These are phyloP conservation scores for Amphipoea oculea DNA, from an alignment of 2,888 invertebrate genomes.

Conservation along the genomic window DNA sequence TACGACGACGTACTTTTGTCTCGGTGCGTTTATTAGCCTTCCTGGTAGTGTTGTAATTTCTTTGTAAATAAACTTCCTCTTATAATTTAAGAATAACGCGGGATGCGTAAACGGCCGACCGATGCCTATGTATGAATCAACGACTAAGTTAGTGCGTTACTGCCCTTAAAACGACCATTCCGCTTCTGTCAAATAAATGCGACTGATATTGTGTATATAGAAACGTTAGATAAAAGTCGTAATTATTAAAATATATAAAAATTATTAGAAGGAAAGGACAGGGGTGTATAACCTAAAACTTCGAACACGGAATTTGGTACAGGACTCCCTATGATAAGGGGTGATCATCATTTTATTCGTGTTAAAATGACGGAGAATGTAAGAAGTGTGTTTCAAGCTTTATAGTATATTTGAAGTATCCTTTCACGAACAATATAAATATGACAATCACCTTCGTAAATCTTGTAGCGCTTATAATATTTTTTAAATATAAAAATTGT, in stretches of 20 bases:
- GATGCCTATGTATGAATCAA: neutral
- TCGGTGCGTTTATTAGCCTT: neutral
- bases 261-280: conserved; percentile 3
- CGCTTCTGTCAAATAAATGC: conserved; percentile 47
- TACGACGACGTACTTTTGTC: conserved; percentile 1
- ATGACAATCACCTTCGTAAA: conserved; percentile 60
- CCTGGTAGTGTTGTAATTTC: conserved; percentile 21
- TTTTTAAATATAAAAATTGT: conserved; percentile 50
- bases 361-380: neutral
- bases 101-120: neutral
- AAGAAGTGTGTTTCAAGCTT: conserved; percentile 27
- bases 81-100: conserved; percentile 23
- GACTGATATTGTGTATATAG: conserved; percentile 63
- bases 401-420: conserved; percentile 36
- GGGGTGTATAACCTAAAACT: neutral
- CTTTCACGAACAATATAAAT: conserved; percentile 37
- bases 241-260: conserved; percentile 4
- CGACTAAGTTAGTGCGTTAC: conserved; percentile 4
- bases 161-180: conserved; percentile 34
- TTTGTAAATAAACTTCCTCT: conserved; percentile 43
- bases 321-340: conserved; percentile 39
- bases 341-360: conserved; percentile 2
- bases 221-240: conserved; percentile 37
- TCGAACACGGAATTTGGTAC: conserved; percentile 1
- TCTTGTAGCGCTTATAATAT: conserved; percentile 61